Evolutionary conservation across 2,888 invertebrate genomes (phyloP), one percentile per base, ranked within the genome.

Genomic region (Copidosoma aretas): DNA sequence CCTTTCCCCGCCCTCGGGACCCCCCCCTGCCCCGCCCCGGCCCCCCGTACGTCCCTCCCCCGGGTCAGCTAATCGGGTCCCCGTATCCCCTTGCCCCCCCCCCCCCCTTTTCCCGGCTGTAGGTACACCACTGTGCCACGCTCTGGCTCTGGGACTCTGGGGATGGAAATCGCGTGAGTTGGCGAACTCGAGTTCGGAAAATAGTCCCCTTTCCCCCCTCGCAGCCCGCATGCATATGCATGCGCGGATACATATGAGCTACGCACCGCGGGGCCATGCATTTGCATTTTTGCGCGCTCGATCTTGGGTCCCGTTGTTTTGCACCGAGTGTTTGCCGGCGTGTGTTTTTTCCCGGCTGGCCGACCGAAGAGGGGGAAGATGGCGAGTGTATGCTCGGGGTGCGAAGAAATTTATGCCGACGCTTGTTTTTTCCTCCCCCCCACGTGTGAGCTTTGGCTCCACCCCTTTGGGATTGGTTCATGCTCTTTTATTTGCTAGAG

Each of bases 101-200:
- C 32, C 4, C 32, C 8, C 32, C 8, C 8, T 8, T 32, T n/a
- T n/a, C n/a, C n/a, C n/a, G n/a, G n/a, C n/a, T n/a, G n/a, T n/a
- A n/a, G 32, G 32, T 32, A 32, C 32, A 32, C 32, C 32, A 5
- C 32, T 8, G 32, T n/a, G n/a, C n/a, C n/a, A 32, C 32, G 32
- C 32, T 32, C 32, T 32, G 32, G 32, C 32, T 32, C 32, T 32
- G 32, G 32, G 32, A 32, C 32, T 8, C 32, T 32, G 32, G 32
- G 8, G 49, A 52, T 73, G 67, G 60, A 73, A 71, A 71, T 73
- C 67, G 66, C 54, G n/a, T 52, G 64, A 56, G 57, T 21, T 67
- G 54, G 66, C 54, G 68, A 73, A 73, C 73, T 75, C 73, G 75
- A 74, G 73, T 75, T 74, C 58, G 64, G 73, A 74, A 76, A 76